Conservation (phyloP, 2,113 vertebrate genomes). For the Cyphomyrus plagiostoma region DNA sequence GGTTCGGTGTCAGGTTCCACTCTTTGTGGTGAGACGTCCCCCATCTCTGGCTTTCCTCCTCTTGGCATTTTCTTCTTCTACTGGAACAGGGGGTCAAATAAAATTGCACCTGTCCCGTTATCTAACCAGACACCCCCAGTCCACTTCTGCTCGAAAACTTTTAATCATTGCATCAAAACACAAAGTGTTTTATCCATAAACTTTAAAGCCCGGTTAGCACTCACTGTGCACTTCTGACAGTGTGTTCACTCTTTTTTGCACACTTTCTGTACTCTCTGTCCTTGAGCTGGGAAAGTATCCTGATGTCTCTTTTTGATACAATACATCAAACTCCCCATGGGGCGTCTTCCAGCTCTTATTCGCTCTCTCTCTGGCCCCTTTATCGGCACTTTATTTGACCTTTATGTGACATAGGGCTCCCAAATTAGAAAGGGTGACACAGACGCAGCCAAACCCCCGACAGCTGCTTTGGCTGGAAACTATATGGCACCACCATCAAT, state of each 20-base stretch:
- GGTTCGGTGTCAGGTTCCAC: conserved; percentile 18
- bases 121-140: neutral
- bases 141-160: neutral
- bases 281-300: neutral
- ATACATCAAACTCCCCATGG: conserved; percentile 10
- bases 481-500: conserved; percentile 32
- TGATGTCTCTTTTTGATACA: neutral
- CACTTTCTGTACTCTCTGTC: neutral
- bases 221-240: neutral
- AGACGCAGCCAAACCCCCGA: conserved; percentile 39
- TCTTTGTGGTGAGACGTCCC: conserved; percentile 30
- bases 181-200: neutral
- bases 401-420: conserved; percentile 57
- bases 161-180: neutral
- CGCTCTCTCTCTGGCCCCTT: conserved; percentile 42
- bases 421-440: conserved; percentile 60
- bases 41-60: conserved; percentile 38
- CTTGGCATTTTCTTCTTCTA: neutral
- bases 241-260: neutral
- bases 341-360: conserved; percentile 28
- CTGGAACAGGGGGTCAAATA: conserved; percentile 7
- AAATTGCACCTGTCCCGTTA: neutral
- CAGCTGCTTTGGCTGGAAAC: conserved; percentile 66
- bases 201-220: neutral
- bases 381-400: conserved; percentile 65